Conservation (phyloP, 1,140 invertebrate species). For the Chymomyza costata region DNA sequence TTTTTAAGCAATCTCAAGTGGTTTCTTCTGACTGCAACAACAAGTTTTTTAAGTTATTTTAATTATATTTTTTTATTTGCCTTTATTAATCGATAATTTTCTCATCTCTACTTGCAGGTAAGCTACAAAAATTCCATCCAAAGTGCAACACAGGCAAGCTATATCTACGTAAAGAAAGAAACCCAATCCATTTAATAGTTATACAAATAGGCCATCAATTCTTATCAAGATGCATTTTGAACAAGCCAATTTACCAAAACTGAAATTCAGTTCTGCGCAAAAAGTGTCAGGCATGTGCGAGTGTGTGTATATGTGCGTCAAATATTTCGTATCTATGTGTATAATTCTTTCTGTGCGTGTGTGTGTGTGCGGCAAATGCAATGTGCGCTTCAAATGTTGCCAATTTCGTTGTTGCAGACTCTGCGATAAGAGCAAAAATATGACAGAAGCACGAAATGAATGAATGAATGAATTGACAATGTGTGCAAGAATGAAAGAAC, state of each 20-base stretch:
- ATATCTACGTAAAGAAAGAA: not conserved
- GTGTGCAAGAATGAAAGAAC: constrained; percentile 8
- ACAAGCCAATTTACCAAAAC: constrained; percentile 44
- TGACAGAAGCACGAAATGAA: constrained; percentile 39
- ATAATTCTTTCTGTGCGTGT: not conserved
- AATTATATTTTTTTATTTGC: not conserved
- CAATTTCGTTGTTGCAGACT: constrained; percentile 31
- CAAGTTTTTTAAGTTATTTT: not conserved
- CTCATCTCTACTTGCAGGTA: constrained; percentile 41
- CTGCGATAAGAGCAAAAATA: constrained; percentile 42
- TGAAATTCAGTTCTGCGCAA: not conserved
- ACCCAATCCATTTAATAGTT: constrained; percentile 18
- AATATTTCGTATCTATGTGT: no score
- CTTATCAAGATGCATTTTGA: constrained; percentile 39
- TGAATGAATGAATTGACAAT: constrained; percentile 27
- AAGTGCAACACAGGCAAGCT: constrained; percentile 22
- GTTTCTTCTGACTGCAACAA: not conserved
- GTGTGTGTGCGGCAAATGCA: constrained; percentile 2
- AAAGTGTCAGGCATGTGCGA: constrained; percentile 2
- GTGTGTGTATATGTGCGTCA: not conserved
- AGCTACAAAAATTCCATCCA: constrained; percentile 19
- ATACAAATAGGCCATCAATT: constrained; percentile 37
- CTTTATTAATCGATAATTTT: not conserved
- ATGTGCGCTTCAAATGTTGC: constrained; percentile 32
- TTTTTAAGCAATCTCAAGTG: constrained; percentile 56